phyloP scores from a whole-genome alignment of 1,140 invertebrate species.

The Gerris buenoi region DNA sequence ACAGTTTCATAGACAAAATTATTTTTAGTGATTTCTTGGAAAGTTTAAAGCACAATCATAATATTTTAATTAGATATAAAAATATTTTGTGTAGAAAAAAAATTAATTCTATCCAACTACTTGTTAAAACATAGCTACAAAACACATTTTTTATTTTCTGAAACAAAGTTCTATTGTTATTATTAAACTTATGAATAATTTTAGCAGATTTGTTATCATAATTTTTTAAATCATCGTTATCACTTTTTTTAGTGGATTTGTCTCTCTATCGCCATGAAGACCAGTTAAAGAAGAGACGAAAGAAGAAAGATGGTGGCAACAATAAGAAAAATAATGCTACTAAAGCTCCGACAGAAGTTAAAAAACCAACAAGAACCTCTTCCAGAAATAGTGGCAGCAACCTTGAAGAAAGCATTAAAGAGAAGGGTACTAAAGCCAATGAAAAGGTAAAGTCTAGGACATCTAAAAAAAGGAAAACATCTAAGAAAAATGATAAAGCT shows the following conservation, averaged over 20 bases:
- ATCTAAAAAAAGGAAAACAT: constrained; percentile 15
- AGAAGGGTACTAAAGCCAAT: constrained; percentile 11
- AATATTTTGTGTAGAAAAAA: background rate
- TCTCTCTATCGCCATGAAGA: constrained; percentile 63
- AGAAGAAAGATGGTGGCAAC: constrained; percentile 23
- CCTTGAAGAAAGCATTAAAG: background rate
- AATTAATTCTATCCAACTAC: background rate
- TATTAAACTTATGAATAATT: constrained; percentile 1
- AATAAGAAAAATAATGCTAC: background rate
- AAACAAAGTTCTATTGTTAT: background rate
- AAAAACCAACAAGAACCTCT: constrained; percentile 14
- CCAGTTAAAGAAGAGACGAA: constrained; percentile 47
- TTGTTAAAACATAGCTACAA: background rate
- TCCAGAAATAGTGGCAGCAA: constrained; percentile 5
- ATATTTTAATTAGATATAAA: background rate
- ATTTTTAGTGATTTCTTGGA: no score
- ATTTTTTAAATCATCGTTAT: no score
- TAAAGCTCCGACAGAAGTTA: constrained; percentile 3
- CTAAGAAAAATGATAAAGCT: constrained; percentile 12
- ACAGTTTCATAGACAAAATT: no score
- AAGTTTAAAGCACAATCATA: no score
- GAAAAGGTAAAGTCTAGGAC: constrained; percentile 9
- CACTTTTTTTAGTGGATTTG: constrained; percentile 57
- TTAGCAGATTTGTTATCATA: constrained; percentile 9
- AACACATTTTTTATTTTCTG: background rate